These are phyloP conservation scores for Neotoma lepida DNA, from an alignment of 2,113 vertebrate genomes.

Conservation along the genomic window DNA sequence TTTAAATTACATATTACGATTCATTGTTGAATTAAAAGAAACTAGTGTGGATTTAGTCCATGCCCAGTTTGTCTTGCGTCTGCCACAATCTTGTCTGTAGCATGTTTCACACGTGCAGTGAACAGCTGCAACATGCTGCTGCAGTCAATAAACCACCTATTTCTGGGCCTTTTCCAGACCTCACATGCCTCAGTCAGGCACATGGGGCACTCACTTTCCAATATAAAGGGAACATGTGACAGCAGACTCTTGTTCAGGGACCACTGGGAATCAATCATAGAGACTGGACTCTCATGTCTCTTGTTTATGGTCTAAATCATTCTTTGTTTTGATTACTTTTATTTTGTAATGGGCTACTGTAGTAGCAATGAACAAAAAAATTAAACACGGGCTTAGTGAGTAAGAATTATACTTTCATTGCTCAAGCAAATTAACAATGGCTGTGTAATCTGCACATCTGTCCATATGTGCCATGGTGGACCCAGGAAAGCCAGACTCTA, in stretches of 20 bases:
- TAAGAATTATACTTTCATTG: not conserved
- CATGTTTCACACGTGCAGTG: rapidly evolving
- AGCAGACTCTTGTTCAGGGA: not conserved
- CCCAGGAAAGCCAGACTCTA: not conserved
- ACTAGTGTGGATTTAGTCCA: not conserved
- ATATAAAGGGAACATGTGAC: not conserved
- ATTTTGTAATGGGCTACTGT: not conserved
- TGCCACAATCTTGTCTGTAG: not conserved
- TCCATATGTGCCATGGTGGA: not conserved
- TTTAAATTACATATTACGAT: not conserved
- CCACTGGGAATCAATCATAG: not conserved
- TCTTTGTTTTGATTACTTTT: constrained; percentile 1
- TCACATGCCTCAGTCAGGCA: not conserved
- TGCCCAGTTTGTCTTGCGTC: not conserved
- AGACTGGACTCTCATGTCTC: not conserved
- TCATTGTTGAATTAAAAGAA: not conserved
- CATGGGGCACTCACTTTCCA: no score
- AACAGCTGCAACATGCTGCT: not conserved
- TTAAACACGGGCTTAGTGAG: not conserved
- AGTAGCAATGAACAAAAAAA: not conserved
- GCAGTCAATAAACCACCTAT: not conserved
- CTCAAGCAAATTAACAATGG: not conserved
- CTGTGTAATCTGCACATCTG: not conserved
- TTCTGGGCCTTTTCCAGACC: not conserved
- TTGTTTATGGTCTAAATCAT: not conserved